Conservation (phyloP, 1,140 invertebrate species). For the Phortica variegata region DNA sequence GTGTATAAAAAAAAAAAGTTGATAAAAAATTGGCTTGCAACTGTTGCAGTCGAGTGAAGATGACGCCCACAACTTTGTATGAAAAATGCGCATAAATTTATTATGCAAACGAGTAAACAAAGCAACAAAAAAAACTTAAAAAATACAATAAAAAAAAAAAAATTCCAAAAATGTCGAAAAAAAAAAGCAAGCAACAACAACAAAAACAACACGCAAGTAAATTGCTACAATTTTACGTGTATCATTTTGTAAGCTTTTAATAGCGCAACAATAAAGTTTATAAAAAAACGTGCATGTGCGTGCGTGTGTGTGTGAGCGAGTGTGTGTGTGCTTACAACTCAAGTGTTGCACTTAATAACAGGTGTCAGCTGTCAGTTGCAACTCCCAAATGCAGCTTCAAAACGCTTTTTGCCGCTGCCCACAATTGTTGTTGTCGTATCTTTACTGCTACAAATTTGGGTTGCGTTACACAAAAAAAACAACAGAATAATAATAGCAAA, state of each 20-base stretch:
- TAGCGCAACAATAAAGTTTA: too few relatives aligned
- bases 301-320: too few relatives aligned
- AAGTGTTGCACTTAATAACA: conserved; percentile 49
- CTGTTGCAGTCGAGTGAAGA: conserved; percentile 3
- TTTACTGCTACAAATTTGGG: too few relatives aligned
- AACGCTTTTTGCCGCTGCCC: not conserved
- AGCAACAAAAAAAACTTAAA: not conserved
- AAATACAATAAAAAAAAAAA: conserved; percentile 3
- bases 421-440: not conserved
- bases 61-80: conserved; percentile 26
- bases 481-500: too few relatives aligned
- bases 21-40: conserved; percentile 20
- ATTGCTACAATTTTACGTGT: conserved; percentile 36
- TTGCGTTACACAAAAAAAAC: too few relatives aligned
- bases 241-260: too few relatives aligned
- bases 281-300: too few relatives aligned
- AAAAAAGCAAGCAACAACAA: conserved; percentile 4
- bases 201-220: conserved; percentile 34
- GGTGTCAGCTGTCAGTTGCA: conserved; percentile 41
- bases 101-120: conserved; percentile 1
- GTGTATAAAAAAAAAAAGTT: conserved; percentile 29
- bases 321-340: too few relatives aligned
- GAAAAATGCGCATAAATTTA: conserved; percentile 27
- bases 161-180: conserved; percentile 18
- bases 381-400: conserved; percentile 29